Percentiles rank a stretch among this genome's conserved stretches.
phyloP scores from a whole-genome alignment of 23 tunicate genomes.

The Corella eumyota region DNA sequence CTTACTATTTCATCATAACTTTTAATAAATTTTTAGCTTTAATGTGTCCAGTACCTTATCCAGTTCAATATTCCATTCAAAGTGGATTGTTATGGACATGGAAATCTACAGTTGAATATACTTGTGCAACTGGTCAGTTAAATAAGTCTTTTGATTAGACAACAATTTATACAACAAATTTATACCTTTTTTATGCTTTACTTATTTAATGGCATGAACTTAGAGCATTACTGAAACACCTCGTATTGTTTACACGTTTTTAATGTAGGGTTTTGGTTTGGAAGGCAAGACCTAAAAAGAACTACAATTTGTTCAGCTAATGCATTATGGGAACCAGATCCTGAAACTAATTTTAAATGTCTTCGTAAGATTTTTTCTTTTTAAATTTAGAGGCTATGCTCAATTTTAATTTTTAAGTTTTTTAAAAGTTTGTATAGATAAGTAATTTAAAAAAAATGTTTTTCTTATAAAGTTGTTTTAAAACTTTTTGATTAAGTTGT shows the following conservation, averaged over 20 bases:
- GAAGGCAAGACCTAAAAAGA: not conserved
- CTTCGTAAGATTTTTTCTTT: no score
- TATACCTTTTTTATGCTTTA: no score
- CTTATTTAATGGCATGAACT: no score
- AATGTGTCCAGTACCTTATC: conserved; percentile 39
- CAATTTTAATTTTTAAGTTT: no score
- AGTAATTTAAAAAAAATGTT: not conserved
- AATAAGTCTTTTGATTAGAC: not conserved
- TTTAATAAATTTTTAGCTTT: conserved; percentile 26
- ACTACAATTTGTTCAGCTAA: conserved; percentile 20
- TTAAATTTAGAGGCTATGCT: no score
- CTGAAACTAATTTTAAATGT: conserved; percentile 15
- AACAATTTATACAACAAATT: not conserved
- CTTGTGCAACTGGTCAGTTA: conserved; percentile 37
- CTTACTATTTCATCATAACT: no score
- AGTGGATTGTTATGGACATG: conserved; percentile 45
- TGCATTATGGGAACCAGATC: conserved; percentile 71
- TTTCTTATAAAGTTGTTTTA: no score
- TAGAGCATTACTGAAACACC: no score
- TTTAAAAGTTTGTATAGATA: no score
- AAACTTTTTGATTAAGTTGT: conserved; percentile 32
- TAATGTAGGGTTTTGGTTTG: conserved; percentile 70
- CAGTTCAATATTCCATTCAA: conserved; percentile 27
- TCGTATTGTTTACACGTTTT: no score
- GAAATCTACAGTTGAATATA: conserved; percentile 20